Evolutionary conservation across 2,113 vertebrate species (phyloP).

Genomic region (Pygoscelis antarcticus): DNA sequence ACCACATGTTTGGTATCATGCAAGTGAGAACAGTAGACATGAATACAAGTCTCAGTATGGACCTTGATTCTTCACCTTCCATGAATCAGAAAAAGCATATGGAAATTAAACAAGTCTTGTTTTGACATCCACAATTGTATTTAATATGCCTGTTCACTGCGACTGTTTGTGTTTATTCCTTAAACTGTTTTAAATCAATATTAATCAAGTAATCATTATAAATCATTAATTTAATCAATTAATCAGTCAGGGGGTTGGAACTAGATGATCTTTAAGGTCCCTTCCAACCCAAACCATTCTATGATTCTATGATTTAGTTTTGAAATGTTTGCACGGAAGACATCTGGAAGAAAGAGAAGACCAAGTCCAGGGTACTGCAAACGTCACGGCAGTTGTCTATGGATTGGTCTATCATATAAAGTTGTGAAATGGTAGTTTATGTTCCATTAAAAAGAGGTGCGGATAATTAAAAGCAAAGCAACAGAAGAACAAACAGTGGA

Average conservation of each 20-base stretch:
- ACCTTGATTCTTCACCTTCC: neutral
- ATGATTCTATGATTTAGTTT: neutral
- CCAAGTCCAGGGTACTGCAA: neutral
- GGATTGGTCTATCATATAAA: neutral
- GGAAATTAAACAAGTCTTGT: neutral
- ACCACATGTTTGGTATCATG: neutral
- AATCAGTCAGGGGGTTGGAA: neutral
- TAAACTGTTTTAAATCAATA: conserved; percentile 6
- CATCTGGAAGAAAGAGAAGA: neutral
- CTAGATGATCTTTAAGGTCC: neutral
- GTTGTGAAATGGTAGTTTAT: conserved; percentile 39
- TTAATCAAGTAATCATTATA: neutral
- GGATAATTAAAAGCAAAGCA: conserved; percentile 58
- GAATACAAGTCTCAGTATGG: neutral
- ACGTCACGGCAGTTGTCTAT: neutral
- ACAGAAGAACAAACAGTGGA: conserved; percentile 21
- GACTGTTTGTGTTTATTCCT: neutral
- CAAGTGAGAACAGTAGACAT: neutral
- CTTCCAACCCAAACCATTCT: neutral
- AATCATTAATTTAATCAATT: neutral
- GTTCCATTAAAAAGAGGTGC: conserved; percentile 13
- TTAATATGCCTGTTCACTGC: neutral
- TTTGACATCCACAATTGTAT: neutral
- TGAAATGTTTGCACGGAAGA: neutral
- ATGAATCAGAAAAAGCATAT: neutral